phyloP scores from a whole-genome alignment of 1,140 invertebrate genomes.

The Ceratoteleas bidentatus region DNA sequence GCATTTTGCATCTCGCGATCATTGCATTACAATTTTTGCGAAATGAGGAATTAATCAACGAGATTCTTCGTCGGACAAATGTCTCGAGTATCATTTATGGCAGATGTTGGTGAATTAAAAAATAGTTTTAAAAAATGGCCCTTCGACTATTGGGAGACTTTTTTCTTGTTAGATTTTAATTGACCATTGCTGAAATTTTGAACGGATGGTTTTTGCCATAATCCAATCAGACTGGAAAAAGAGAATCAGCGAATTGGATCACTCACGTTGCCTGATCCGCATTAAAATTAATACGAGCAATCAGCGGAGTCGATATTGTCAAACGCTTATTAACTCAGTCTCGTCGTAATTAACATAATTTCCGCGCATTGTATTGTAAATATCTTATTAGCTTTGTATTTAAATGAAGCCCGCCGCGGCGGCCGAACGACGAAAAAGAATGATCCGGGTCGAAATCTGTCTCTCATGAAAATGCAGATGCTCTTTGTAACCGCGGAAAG shows the following conservation, averaged over 20 bases:
- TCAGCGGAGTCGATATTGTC: conserved; percentile 31
- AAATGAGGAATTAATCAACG: no score
- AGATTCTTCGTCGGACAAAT: no score
- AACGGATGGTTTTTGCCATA: not conserved
- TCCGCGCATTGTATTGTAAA: conserved; percentile 40
- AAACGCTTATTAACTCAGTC: conserved; percentile 25
- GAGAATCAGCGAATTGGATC: not conserved
- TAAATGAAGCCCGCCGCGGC: conserved; percentile 32
- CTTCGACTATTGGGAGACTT: not conserved
- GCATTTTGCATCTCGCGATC: no score
- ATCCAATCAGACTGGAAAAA: not conserved
- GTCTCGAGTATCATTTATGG: no score
- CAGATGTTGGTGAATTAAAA: no score
- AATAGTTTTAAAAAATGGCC: no score
- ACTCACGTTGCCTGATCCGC: conserved; percentile 3
- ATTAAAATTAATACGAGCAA: conserved; percentile 24
- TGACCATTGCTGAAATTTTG: no score
- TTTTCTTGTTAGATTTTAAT: no score
- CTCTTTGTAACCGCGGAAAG: conserved; percentile 42
- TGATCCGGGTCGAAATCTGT: conserved; percentile 37
- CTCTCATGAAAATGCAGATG: conserved; percentile 52
- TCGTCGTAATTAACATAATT: conserved; percentile 34
- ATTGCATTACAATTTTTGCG: no score
- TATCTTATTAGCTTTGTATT: conserved; percentile 57
- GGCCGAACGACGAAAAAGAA: conserved; percentile 26